Evolutionary conservation across 64 coral and sea anemone species (phyloP), one percentile per base, ranked within the genome.

Genomic region (Montipora cactus): DNA sequence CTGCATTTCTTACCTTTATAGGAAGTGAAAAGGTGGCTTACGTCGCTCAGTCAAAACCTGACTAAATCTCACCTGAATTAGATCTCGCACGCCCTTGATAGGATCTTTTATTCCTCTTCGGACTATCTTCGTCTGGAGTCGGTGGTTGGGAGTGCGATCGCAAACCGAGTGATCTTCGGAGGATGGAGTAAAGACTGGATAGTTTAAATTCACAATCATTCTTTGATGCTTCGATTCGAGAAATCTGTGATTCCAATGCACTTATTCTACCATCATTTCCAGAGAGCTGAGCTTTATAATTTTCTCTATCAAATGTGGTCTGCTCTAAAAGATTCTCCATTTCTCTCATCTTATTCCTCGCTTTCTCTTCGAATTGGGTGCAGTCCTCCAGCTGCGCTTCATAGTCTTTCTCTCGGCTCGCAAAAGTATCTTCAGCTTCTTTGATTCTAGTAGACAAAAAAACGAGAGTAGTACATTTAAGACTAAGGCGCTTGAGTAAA

Each of bases 241-340:
- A 89, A 4, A 97, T 77, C n/a, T 97, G 95, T 64, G 89, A 84
- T 75, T 97, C 95, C 25, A 97, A 23, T n/a, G 95, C 95, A 15
- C 80, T 89, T 21, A 97, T 94, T 18, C 95, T 82, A 14, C 95
- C 92, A 53, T 97, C 95, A 79, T 87, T 97, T 37, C 96, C 96
- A 81, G 96, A 97, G 6, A 97, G 67, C 44, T 97, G 96, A 28
- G 93, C 96, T 81, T 92, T 97, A 78, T 97, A 97, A 75, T 97
- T 97, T 62, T 97, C 96, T 55, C 92, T 50, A 67, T 97, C 96
- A 55, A 95, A 97, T 9, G 96, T 97, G 3, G 96, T 95, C 72
- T 68, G 91, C 47, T 97, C 96, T 2, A 97, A 85, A 49, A 87
- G 81, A 18, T 95, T 93, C 11, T 95, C 92, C 89, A 95, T 68